Conservation (phyloP, 2,113 vertebrate genomes). For the Takifugu flavidus region DNA sequence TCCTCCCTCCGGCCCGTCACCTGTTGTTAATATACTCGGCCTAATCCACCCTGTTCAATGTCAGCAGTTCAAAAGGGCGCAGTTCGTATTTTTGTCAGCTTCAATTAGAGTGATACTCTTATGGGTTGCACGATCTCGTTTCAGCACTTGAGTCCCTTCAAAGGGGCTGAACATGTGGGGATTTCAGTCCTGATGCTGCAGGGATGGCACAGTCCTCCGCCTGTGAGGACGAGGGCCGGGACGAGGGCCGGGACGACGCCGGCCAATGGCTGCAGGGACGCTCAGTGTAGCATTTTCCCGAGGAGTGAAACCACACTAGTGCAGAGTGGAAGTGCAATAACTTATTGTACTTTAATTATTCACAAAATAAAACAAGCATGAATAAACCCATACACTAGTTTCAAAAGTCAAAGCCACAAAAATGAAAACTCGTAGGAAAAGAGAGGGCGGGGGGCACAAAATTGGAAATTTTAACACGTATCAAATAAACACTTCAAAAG, state of each 20-base stretch:
- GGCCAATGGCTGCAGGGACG: not conserved
- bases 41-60: slow-evolving; percentile 86
- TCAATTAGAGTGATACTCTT: slow-evolving; percentile 86
- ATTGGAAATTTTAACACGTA: slow-evolving; percentile 31
- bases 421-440: slow-evolving; percentile 38
- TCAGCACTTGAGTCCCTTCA: slow-evolving; percentile 76
- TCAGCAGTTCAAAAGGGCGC: slow-evolving; percentile 90
- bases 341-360: slow-evolving; percentile 79
- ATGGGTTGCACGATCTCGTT: slow-evolving; percentile 81
- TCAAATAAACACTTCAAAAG: slow-evolving; percentile 32
- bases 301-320: not conserved
- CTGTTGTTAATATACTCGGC: slow-evolving; percentile 88
- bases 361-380: slow-evolving; percentile 61
- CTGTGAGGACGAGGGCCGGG: slow-evolving; percentile 3
- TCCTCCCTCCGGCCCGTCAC: slow-evolving; percentile 71
- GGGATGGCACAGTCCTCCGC: slow-evolving; percentile 46
- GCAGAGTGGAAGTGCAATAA: slow-evolving; percentile 80
- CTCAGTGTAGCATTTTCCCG: not conserved
- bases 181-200: slow-evolving; percentile 61
- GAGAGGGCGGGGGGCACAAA: slow-evolving; percentile 14
- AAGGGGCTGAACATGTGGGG: slow-evolving; percentile 70
- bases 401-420: slow-evolving; percentile 68
- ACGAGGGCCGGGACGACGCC: slow-evolving; percentile 13
- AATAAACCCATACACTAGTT: slow-evolving; percentile 59
- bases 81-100: slow-evolving; percentile 88